Evolutionary conservation across 2,113 vertebrate species (phyloP).

Genomic region (Mus spicilegus): DNA sequence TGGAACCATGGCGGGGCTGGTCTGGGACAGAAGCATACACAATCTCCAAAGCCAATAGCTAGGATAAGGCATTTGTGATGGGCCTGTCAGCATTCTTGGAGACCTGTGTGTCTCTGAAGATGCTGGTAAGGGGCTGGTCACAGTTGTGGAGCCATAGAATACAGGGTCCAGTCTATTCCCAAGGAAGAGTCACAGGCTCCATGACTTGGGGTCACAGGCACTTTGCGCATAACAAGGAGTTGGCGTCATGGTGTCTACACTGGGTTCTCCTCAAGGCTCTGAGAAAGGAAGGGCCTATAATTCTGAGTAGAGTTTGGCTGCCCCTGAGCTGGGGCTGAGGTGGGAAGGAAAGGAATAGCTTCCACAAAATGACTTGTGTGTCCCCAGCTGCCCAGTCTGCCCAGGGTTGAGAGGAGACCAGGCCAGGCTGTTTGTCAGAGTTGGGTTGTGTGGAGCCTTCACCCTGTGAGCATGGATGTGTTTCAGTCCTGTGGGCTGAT

Average conservation of each 20-base stretch:
- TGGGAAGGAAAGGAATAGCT: background rate
- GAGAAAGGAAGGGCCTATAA: background rate
- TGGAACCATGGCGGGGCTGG: background rate
- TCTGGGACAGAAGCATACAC: too few relatives aligned
- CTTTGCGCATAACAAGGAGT: background rate
- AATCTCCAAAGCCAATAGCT: too few relatives aligned
- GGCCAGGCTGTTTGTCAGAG: background rate
- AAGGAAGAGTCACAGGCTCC: accelerated
- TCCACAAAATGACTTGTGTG: background rate
- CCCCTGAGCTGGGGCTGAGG: too few relatives aligned
- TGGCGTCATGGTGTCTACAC: accelerated
- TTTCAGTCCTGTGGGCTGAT: background rate
- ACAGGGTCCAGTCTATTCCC: accelerated
- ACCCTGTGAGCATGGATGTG: accelerated
- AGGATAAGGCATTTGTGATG: too few relatives aligned
- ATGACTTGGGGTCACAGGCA: background rate
- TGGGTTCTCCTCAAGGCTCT: accelerated
- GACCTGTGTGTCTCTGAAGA: background rate
- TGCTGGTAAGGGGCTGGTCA: background rate
- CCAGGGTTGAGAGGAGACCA: accelerated
- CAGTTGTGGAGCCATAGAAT: background rate
- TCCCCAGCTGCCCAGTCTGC: background rate
- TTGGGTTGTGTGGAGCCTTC: too few relatives aligned
- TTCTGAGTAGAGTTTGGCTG: background rate
- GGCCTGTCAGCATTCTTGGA: too few relatives aligned